A percentile compares a stretch with the other conserved stretches of the same genome.
phyloP scores from a whole-genome alignment of 2,888 invertebrate genomes.

The Trilocha varians region DNA sequence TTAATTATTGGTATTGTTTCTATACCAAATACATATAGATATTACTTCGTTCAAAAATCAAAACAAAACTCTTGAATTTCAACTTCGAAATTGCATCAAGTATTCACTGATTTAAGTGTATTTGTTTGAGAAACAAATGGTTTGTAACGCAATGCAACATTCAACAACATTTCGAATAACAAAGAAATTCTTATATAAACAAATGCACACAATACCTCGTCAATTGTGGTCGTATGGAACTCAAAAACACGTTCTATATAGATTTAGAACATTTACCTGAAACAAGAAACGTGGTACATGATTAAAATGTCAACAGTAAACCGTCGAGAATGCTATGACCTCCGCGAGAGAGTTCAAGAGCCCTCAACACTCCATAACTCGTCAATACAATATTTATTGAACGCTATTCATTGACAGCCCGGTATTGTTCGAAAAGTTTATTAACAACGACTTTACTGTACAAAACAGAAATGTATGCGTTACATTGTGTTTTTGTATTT shows the following conservation, averaged over 20 bases:
- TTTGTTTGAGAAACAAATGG: not conserved
- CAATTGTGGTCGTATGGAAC: not conserved
- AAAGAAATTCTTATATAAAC: not conserved
- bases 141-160: not conserved
- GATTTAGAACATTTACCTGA: constrained; percentile 27
- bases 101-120: not conserved
- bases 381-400: constrained; percentile 21
- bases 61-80: no score
- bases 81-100: no score
- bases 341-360: constrained; percentile 26
- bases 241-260: not conserved
- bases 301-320: constrained; percentile 22
- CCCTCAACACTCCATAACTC: constrained; percentile 15
- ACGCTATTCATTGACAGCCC: constrained; percentile 28
- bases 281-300: constrained; percentile 27
- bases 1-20: no score
- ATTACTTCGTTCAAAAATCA: no score
- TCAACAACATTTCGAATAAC: not conserved
- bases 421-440: constrained; percentile 27
- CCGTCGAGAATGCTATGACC: constrained; percentile 21
- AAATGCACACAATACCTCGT: not conserved
- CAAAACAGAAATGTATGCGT: constrained; percentile 30
- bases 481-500: constrained; percentile 23
- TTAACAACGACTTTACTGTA: constrained; percentile 29
- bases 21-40: no score